Evolutionary conservation across 1,140 invertebrate genomes (phyloP).

Genomic region (Zaprionus ornatus): DNA sequence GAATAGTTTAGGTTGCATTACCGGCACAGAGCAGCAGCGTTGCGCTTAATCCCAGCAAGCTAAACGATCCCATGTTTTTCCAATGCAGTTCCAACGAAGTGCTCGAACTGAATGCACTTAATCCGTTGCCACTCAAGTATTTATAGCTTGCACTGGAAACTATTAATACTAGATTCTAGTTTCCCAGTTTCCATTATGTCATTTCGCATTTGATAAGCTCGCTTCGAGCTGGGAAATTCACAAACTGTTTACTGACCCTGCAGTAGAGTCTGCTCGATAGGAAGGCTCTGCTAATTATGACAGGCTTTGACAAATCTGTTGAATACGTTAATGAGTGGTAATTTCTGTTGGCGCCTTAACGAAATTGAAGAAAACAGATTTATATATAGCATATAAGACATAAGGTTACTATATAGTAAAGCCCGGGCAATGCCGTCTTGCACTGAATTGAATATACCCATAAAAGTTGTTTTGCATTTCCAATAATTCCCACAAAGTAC

Average conservation of each 20-base stretch:
- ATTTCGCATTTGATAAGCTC: slow-evolving; percentile 29
- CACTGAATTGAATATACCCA: neutral
- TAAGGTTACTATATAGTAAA: neutral
- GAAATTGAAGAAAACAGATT: neutral
- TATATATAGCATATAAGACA: neutral
- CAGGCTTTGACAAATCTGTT: neutral
- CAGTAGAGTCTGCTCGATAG: neutral
- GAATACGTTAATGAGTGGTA: neutral
- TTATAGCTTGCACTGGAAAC: slow-evolving; percentile 23
- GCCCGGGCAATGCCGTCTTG: neutral
- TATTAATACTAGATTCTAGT: slow-evolving; percentile 8
- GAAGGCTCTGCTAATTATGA: slow-evolving; percentile 1
- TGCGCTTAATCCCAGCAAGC: slow-evolving; percentile 27
- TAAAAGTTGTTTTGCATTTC: slow-evolving; percentile 7
- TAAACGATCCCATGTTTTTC: slow-evolving; percentile 20
- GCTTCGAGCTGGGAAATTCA: slow-evolving; percentile 33
- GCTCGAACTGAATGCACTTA: slow-evolving; percentile 11
- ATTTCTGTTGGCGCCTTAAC: neutral
- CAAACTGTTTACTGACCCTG: slow-evolving; percentile 1
- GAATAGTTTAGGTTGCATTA: neutral
- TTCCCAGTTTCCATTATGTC: slow-evolving; percentile 18
- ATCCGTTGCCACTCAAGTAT: slow-evolving; percentile 7
- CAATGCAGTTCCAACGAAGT: neutral
- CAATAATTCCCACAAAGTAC: slow-evolving; percentile 7
- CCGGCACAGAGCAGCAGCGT: slow-evolving; percentile 25